A percentile compares a stretch with the other conserved stretches of the same genome.
Conservation (phyloP, 92 coral and sea anemone genomes). For the Isaurus tuberculatus region DNA sequence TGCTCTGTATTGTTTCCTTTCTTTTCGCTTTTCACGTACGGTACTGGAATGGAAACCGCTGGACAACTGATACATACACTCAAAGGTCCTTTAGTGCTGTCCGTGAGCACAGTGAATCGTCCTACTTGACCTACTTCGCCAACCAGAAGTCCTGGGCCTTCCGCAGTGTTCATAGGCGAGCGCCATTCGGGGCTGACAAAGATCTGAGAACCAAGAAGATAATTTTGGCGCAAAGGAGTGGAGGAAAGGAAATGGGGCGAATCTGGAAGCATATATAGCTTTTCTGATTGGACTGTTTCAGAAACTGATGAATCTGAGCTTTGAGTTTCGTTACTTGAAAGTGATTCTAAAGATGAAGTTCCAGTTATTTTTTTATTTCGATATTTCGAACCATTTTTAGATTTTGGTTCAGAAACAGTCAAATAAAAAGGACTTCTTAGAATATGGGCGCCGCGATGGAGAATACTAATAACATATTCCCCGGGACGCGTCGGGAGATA, state of each 20-base stretch:
- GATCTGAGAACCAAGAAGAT: not conserved
- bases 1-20: constrained; percentile 79
- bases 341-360: constrained; percentile 28
- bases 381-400: constrained; percentile 6
- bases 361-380: not conserved
- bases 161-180: constrained; percentile 75
- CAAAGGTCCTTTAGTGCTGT: constrained; percentile 89
- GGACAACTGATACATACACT: constrained; percentile 99
- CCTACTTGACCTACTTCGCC: constrained; percentile 96
- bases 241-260: constrained; percentile 20
- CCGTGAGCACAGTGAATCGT: constrained; percentile 86
- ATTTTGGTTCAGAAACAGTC: constrained; percentile 72
- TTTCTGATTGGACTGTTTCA: not conserved
- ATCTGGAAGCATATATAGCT: not conserved
- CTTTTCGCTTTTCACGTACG: constrained; percentile 91
- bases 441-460: constrained; percentile 93
- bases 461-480: constrained; percentile 87
- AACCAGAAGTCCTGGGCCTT: constrained; percentile 91
- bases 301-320: constrained; percentile 17
- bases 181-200: not conserved
- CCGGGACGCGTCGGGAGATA: constrained; percentile 94
- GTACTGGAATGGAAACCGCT: constrained; percentile 99
- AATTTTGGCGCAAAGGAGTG: constrained; percentile 6
- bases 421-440: constrained; percentile 92
- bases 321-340: constrained; percentile 21